phyloP scores from a whole-genome alignment of 2,797 vertebrate genomes.

The Salarias fasciatus region DNA sequence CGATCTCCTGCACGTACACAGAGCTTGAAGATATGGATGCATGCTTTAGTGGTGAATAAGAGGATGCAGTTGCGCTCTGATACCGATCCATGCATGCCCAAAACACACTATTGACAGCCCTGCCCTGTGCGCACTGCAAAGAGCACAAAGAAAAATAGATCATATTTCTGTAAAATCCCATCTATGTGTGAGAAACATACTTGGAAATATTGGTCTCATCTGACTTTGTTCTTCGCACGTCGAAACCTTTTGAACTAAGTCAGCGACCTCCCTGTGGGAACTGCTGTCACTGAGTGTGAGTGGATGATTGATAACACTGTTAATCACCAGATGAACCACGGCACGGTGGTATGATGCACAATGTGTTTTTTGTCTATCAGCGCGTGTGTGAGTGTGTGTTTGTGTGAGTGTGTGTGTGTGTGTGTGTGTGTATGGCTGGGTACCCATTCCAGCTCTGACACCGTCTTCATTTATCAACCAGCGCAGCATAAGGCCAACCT shows the following conservation, averaged over 20 bases:
- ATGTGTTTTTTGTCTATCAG: conserved; percentile 59
- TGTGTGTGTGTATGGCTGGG: conserved; percentile 23
- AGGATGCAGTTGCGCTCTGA: conserved; percentile 9
- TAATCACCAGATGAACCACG: conserved; percentile 62
- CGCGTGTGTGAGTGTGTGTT: conserved; percentile 30
- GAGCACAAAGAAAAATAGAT: not conserved
- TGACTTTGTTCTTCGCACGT: not conserved
- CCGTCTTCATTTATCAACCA: conserved; percentile 37
- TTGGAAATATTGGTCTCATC: too few relatives aligned
- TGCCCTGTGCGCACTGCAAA: too few relatives aligned
- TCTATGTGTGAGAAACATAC: too few relatives aligned
- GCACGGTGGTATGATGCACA: conserved; percentile 42
- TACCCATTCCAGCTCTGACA: conserved; percentile 30
- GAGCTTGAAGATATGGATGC: conserved; percentile 32
- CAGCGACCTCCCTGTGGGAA: conserved; percentile 49
- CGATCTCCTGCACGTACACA: conserved; percentile 65
- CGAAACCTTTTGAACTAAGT: conserved; percentile 55
- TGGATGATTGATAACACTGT: conserved; percentile 71
- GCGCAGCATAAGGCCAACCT: conserved; percentile 23
- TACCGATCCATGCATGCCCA: conserved; percentile 21
- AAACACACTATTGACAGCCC: not conserved
- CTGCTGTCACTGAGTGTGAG: conserved; percentile 58
- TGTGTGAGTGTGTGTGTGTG: conserved; percentile 27
- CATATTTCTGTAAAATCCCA: not conserved
- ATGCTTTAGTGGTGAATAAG: conserved; percentile 37